Percentiles rank a stretch among this genome's conserved stretches.
Conservation (phyloP, 1,140 invertebrate genomes). For the Scaptomyza hsui region DNA sequence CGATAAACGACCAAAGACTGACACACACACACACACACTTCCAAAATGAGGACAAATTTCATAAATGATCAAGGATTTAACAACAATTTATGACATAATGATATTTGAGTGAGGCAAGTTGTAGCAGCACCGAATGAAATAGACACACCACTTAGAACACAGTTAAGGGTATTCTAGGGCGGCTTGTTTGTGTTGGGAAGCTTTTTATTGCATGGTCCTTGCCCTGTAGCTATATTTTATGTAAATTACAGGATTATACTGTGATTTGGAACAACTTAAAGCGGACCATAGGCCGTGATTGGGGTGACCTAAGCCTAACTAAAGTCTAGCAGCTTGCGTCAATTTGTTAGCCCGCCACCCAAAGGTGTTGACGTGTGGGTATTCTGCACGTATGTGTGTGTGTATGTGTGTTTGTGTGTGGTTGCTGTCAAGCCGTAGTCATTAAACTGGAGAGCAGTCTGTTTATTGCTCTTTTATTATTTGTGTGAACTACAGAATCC, state of each 20-base stretch:
- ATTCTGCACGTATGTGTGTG: neutral
- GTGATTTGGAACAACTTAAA: conserved; percentile 76
- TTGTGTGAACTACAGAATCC: conserved; percentile 12
- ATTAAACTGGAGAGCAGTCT: conserved; percentile 44
- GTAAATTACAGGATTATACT: conserved; percentile 80
- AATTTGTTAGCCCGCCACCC: conserved; percentile 26
- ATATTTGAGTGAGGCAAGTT: conserved; percentile 67
- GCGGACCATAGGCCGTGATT: conserved; percentile 56
- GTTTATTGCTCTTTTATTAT: neutral
- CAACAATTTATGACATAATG: conserved; percentile 78
- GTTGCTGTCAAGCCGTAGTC: conserved; percentile 3
- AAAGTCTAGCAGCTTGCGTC: conserved; percentile 15
- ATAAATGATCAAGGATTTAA: conserved; percentile 82
- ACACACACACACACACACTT: conserved; percentile 5
- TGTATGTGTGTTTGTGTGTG: conserved; percentile 3
- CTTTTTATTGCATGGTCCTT: conserved; percentile 57
- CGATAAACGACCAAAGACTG: conserved; percentile 7
- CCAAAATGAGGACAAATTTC: conserved; percentile 68
- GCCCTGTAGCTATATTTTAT: conserved; percentile 68
- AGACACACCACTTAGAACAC: conserved; percentile 17
- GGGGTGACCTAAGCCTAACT: conserved; percentile 26
- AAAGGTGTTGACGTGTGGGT: conserved; percentile 45
- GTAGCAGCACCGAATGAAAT: conserved; percentile 41
- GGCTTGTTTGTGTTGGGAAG: conserved; percentile 26
- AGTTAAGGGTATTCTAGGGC: neutral